A percentile compares a stretch with the other conserved stretches of the same genome.
Evolutionary conservation across 2,113 vertebrate species (phyloP).

Genomic region (Ibidorhyncha struthersii): DNA sequence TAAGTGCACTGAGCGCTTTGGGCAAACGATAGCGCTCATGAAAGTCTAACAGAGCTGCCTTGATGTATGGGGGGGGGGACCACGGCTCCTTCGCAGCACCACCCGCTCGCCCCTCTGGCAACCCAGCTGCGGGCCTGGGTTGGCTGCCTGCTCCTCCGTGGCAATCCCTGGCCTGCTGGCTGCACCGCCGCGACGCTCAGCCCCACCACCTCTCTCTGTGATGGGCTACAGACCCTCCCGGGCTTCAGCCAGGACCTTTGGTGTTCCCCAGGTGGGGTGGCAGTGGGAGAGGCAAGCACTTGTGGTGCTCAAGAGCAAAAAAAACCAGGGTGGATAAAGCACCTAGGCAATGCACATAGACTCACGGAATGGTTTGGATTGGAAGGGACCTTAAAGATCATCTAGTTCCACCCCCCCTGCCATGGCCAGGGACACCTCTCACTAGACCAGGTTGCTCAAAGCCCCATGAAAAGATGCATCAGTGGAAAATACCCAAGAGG

Average conservation of each 20-base stretch:
- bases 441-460: too few species aligned
- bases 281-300: background rate
- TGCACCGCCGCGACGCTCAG: background rate
- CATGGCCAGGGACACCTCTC: too few species aligned
- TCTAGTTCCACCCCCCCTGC: too few species aligned
- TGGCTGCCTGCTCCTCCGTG: background rate
- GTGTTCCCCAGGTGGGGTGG: too few species aligned
- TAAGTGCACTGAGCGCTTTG: background rate
- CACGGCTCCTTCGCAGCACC: background rate
- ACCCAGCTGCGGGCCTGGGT: accelerated
- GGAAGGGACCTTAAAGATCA: too few species aligned
- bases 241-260: background rate
- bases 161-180: background rate
- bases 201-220: background rate
- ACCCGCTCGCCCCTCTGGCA: background rate
- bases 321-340: background rate
- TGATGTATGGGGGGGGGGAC: background rate
- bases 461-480: background rate
- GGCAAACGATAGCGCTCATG: background rate
- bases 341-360: background rate
- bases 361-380: too few species aligned
- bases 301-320: background rate
- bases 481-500: background rate
- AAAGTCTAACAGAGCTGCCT: background rate
- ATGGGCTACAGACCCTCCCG: accelerated